Evolutionary conservation across 2,113 vertebrate genomes (phyloP).

Genomic region (Lamprotornis superbus): DNA sequence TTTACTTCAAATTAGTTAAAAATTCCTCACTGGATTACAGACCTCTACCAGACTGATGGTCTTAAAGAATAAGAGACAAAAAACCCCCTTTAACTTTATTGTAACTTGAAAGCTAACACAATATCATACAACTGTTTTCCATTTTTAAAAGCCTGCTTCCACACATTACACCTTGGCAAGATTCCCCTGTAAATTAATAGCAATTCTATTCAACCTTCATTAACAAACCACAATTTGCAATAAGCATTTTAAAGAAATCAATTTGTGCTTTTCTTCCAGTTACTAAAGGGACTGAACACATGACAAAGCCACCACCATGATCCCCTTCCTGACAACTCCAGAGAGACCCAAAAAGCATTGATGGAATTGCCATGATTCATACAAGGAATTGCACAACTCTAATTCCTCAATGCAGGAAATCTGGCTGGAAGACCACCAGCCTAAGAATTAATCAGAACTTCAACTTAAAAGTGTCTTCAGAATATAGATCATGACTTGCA

Average conservation of each 20-base stretch:
- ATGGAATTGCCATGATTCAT: neutral
- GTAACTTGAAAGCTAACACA: neutral
- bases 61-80: neutral
- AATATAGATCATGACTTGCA: neutral
- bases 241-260: neutral
- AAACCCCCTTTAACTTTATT: neutral
- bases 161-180: neutral
- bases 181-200: neutral
- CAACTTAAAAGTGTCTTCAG: neutral
- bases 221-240: neutral
- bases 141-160: neutral
- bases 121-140: neutral
- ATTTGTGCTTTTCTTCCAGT: neutral
- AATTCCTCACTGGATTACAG: neutral
- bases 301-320: neutral
- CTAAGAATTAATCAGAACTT: neutral
- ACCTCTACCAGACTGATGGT: neutral
- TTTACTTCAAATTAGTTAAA: neutral
- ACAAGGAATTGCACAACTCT: neutral
- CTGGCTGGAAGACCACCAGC: neutral
- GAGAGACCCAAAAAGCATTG: neutral
- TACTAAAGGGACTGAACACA: neutral
- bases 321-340: neutral
- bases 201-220: neutral
- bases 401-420: accelerated